Conservation (phyloP, 2,113 vertebrate genomes). For the Amphiprion percula region DNA sequence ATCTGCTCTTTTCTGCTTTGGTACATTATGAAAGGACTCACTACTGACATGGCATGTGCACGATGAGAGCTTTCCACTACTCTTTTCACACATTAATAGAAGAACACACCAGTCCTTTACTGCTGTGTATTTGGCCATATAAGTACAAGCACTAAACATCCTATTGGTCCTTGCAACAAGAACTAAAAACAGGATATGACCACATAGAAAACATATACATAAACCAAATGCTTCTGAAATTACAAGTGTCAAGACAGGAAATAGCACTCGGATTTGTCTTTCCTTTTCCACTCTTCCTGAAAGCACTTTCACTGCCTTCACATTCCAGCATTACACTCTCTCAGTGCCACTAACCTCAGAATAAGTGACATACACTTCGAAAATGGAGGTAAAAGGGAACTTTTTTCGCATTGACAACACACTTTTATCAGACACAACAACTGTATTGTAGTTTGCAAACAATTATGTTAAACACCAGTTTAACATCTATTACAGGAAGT, state of each 20-base stretch:
- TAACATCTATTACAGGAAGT: not conserved
- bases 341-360: not conserved
- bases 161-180: not conserved
- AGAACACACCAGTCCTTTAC: not conserved
- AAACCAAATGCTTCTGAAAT: constrained; percentile 67
- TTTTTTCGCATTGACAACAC: not conserved
- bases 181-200: constrained; percentile 58
- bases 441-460: not conserved
- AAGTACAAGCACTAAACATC: not conserved
- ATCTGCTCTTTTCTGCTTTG: not conserved
- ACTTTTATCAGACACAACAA: not conserved
- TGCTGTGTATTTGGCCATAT: not conserved
- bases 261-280: constrained; percentile 43
- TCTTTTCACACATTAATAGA: not conserved
- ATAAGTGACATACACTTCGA: not conserved
- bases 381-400: not conserved
- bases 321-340: not conserved
- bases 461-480: not conserved
- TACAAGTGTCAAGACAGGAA: constrained; percentile 63
- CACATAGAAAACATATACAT: constrained; percentile 33
- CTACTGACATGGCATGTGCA: not conserved
- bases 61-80: not conserved
- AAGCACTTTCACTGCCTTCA: constrained; percentile 30
- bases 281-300: constrained; percentile 7
- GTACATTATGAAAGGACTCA: not conserved